Evolutionary conservation across 2,797 vertebrate species (phyloP), one percentile per base, ranked within the genome.

Genomic region (Sus cebifrons): DNA sequence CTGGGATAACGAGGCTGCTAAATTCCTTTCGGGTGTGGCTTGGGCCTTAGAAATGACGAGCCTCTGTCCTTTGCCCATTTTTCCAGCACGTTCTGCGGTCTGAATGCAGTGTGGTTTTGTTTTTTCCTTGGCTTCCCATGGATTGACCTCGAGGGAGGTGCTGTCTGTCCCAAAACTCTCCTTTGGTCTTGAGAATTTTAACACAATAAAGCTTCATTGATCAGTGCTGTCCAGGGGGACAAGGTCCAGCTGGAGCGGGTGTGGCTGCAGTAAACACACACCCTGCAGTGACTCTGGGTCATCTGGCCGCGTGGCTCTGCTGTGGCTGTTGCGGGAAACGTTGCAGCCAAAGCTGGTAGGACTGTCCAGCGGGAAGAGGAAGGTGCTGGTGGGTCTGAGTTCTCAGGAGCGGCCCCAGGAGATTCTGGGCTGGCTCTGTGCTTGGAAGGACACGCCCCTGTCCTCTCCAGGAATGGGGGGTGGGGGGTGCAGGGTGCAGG

Each of bases 211-310:
- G 21, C 14, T 79, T 17, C 12, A 25, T 14, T 17, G 64, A 23
- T 17, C 25, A 40, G n/a, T 2, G 17, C 54, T 18, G 2, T 13
- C 52, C 5, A 29, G 29, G 21, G 2, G 36, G 52, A 7, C 52
- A 8, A 2, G 2, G 7, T 44, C 6, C 67, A 54, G 25, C 6
- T 0, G 17, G 11, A 32, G 4, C 1, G 2, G 13, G 25, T 23
- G 2, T n/a, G 75, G 18, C 32, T 12, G 25, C 18, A 0, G 25
- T 75, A 13, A 14, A 7, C 23, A 12, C 29, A 9, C 40, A 9
- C 1, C 2, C 8, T 23, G 2, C 62, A 6, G 25, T 11, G 17
- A 79, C 25, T 0, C 32, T 9, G 0, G 11, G 15, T 40, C 23
- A 1, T 0, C 17, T 16, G 87, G 17, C 74, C 52, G 18, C 17